Percentiles rank a stretch among this genome's conserved stretches.
These are phyloP conservation scores for Heteromyza rotundicornis DNA, from an alignment of 2,888 invertebrate species.

Conservation along the genomic window DNA sequence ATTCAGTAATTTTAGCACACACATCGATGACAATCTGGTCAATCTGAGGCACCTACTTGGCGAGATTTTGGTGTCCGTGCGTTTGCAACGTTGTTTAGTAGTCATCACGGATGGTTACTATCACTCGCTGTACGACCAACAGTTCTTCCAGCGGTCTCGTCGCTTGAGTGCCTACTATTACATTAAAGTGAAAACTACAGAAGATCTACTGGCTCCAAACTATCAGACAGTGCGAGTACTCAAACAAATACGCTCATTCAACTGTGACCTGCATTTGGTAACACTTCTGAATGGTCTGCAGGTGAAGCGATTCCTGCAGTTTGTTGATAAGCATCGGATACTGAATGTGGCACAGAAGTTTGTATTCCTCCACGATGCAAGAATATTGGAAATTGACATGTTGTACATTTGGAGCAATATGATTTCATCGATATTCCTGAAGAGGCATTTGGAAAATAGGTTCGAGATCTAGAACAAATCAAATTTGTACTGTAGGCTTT, in stretches of 20 bases:
- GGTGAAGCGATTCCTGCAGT: slow-evolving; percentile 71
- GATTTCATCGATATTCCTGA: slow-evolving; percentile 76
- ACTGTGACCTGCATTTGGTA: slow-evolving; percentile 76
- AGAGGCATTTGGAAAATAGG: slow-evolving; percentile 48
- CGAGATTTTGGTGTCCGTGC: slow-evolving; percentile 36
- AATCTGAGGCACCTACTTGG: slow-evolving; percentile 39
- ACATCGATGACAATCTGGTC: slow-evolving; percentile 32
- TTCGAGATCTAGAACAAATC: not conserved
- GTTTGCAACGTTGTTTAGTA: slow-evolving; percentile 51
- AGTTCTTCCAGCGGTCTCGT: slow-evolving; percentile 39
- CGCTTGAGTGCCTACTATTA: slow-evolving; percentile 52
- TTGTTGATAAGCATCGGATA: slow-evolving; percentile 74
- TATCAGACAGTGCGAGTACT: slow-evolving; percentile 67
- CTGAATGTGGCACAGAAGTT: slow-evolving; percentile 76
- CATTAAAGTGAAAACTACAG: slow-evolving; percentile 69
- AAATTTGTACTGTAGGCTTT: not conserved
- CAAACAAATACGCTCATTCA: slow-evolving; percentile 67
- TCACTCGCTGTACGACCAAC: slow-evolving; percentile 41
- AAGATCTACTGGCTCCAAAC: slow-evolving; percentile 71
- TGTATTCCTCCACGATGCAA: slow-evolving; percentile 72
- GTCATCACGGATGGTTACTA: slow-evolving; percentile 56
- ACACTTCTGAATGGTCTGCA: slow-evolving; percentile 76
- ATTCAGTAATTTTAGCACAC: not conserved
- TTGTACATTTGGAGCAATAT: slow-evolving; percentile 80
- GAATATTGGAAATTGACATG: slow-evolving; percentile 71